Percentiles rank a stretch among this genome's conserved stretches.
These are phyloP conservation scores for Bradysia coprophila DNA, from an alignment of 1,140 invertebrate species.

Conservation along the genomic window DNA sequence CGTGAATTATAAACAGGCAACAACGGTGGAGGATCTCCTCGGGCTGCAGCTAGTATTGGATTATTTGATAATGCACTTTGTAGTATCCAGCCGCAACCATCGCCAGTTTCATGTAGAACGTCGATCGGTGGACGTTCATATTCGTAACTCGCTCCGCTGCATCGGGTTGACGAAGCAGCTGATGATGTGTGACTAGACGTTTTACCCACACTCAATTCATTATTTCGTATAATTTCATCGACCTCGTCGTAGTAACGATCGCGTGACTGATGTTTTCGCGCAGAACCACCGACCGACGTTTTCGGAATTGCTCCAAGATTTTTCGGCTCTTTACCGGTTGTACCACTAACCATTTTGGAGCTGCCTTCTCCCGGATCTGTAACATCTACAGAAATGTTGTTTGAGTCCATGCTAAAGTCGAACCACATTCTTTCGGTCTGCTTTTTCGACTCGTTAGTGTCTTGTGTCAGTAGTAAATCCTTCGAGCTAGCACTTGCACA, in stretches of 20 bases:
- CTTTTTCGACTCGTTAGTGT: no score
- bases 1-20: background rate
- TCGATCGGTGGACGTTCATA: background rate
- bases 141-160: constrained; percentile 14
- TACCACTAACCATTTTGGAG: background rate
- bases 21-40: background rate
- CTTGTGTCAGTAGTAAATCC: constrained; percentile 37
- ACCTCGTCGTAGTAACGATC: background rate
- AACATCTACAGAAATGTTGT: background rate
- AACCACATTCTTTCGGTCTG: constrained; percentile 4
- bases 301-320: constrained; percentile 6
- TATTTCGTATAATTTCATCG: background rate
- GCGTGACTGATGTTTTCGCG: background rate
- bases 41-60: background rate
- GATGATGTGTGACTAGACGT: constrained; percentile 15
- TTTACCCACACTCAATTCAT: background rate
- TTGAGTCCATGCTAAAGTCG: constrained; percentile 1
- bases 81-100: background rate
- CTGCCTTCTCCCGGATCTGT: background rate
- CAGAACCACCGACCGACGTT: background rate
- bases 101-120: background rate
- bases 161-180: constrained; percentile 18
- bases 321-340: background rate
- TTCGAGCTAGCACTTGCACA: constrained; percentile 38
- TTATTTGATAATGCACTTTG: background rate